Conservation (phyloP, 2,888 invertebrate species). For the Melipona bicolor region DNA sequence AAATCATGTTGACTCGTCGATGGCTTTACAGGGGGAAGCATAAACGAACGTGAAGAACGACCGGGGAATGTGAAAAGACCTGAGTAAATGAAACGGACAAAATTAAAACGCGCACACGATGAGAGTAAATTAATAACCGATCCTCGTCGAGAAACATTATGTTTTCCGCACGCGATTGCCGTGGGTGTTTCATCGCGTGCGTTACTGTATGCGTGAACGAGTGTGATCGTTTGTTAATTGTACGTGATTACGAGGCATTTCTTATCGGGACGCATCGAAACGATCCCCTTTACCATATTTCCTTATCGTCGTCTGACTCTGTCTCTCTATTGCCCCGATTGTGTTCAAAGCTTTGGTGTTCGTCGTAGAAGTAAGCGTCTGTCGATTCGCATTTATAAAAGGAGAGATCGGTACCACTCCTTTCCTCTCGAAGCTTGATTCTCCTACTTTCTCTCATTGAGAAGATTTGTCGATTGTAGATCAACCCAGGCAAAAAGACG, state of each 20-base stretch:
- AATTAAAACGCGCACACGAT: slow-evolving; percentile 57
- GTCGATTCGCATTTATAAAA: slow-evolving; percentile 45
- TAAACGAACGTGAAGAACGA: slow-evolving; percentile 24
- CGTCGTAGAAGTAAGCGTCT: slow-evolving; percentile 66
- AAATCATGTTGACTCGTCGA: slow-evolving; percentile 32
- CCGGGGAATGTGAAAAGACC: slow-evolving; percentile 17
- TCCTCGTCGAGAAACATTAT: slow-evolving; percentile 18
- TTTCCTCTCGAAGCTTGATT: slow-evolving; percentile 45
- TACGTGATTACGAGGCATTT: slow-evolving; percentile 58
- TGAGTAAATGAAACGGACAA: slow-evolving; percentile 29
- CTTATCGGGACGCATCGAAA: slow-evolving; percentile 38
- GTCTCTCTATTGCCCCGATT: slow-evolving; percentile 74
- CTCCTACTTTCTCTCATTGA: background rate
- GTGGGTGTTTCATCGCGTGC: slow-evolving; percentile 12
- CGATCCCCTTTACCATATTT: slow-evolving; percentile 26
- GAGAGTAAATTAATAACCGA: background rate
- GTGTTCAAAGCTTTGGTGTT: slow-evolving; percentile 80
- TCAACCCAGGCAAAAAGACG: background rate
- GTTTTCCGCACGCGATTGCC: slow-evolving; percentile 24
- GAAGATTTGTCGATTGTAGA: background rate
- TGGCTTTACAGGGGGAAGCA: slow-evolving; percentile 11
- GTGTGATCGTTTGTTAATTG: slow-evolving; percentile 55
- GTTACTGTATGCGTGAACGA: slow-evolving; percentile 42
- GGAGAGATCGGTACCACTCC: slow-evolving; percentile 34
- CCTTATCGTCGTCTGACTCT: slow-evolving; percentile 59